phyloP scores from a whole-genome alignment of 2,113 vertebrate genomes.

The Dipodomys spectabilis region DNA sequence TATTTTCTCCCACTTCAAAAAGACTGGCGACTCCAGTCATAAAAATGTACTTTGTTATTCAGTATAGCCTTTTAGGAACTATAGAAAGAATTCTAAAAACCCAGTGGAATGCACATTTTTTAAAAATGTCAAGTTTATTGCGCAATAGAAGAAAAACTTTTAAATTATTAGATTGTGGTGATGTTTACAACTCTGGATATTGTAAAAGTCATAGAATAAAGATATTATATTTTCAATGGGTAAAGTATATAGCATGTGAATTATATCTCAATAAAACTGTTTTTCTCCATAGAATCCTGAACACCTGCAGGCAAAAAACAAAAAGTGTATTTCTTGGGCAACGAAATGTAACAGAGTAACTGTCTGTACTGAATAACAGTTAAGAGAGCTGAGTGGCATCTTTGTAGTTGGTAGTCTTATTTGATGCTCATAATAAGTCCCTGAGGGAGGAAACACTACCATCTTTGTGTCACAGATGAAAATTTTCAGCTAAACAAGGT shows the following conservation, averaged over 20 bases:
- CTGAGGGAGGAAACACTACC: background rate
- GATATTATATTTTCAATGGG: background rate
- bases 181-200: background rate
- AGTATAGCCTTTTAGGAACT: background rate
- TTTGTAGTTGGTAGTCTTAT: background rate
- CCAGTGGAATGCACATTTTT: background rate
- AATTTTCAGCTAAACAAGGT: background rate
- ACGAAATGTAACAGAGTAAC: background rate
- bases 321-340: background rate
- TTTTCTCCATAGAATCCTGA: constrained; percentile 9
- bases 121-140: background rate
- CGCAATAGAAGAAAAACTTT: background rate
- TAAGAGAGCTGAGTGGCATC: background rate
- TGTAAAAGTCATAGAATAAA: background rate
- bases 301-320: background rate
- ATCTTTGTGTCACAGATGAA: background rate
- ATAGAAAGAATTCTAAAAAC: constrained; percentile 14
- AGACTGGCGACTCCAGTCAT: background rate
- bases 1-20: background rate
- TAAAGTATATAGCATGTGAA: background rate
- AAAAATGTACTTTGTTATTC: background rate
- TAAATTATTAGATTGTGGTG: background rate
- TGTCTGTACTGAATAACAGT: background rate
- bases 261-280: background rate
- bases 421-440: background rate